phyloP scores from a whole-genome alignment of 2,113 vertebrate species.

The Thunnus maccoyii region DNA sequence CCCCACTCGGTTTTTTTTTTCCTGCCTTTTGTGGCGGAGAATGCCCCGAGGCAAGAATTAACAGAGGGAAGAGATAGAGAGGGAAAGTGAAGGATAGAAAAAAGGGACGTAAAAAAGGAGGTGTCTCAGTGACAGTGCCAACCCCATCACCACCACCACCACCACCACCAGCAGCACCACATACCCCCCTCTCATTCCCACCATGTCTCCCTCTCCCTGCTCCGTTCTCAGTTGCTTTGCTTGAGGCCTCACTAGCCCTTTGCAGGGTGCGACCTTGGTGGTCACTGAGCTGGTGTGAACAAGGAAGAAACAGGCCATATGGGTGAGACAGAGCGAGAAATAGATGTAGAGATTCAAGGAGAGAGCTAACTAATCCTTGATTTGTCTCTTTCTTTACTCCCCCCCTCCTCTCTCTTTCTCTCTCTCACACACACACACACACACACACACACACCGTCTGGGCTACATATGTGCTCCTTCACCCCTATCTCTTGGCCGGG shows the following conservation, averaged over 20 bases:
- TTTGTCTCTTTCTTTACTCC: constrained; percentile 43
- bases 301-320: constrained; percentile 60
- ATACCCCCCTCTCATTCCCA: not conserved
- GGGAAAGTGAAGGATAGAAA: constrained; percentile 61
- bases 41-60: constrained; percentile 75
- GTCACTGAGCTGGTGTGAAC: constrained; percentile 58
- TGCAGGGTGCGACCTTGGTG: constrained; percentile 71
- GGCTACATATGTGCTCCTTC: constrained; percentile 77
- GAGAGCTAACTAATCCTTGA: constrained; percentile 63
- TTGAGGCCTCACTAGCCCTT: constrained; percentile 72
- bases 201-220: constrained; percentile 35
- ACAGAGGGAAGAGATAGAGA: constrained; percentile 66
- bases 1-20: constrained; percentile 47
- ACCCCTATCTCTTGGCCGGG: constrained; percentile 69
- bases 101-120: constrained; percentile 34
- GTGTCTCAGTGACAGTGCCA: constrained; percentile 71
- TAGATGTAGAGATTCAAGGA: constrained; percentile 55
- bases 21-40: constrained; percentile 69
- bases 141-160: constrained; percentile 9
- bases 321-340: constrained; percentile 66
- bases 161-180: not conserved
- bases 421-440: too few relatives aligned
- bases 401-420: not conserved
- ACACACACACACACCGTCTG: constrained; percentile 65
- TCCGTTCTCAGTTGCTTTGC: constrained; percentile 47